Evolutionary conservation across 2,888 invertebrate species (phyloP), one percentile per base, ranked within the genome.

Genomic region (Congeria kusceri): DNA sequence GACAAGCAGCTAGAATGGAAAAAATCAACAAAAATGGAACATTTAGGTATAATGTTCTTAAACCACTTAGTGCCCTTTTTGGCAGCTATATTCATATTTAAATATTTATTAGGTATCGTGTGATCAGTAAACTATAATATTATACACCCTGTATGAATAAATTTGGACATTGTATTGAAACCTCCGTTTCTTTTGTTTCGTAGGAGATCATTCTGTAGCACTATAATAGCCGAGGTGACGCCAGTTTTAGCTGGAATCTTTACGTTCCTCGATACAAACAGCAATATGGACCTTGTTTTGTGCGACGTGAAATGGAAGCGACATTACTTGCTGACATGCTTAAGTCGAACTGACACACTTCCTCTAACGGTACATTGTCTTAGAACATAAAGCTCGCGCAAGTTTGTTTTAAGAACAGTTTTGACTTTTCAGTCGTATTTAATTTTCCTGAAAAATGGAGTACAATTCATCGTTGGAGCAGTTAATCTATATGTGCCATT

Each of bases 171-270:
- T 53, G 5, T 7, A 32, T 4, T 7, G 11, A 32, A 32, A 11
- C 32, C 32, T 7, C 23, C 15, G 3, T 53, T n/a, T 20, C 27
- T 7, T 58, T 23, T 58, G 11, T 7, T 58, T 23, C 23, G 11
- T 75, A 91, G 91, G 57, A 86, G 85, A 11, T 74, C 90, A 7
- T 80, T 86, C 63, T 64, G 77, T 56, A 86, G 88, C 67, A 86
- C 81, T 46, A 65, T 92, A 27, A 89, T 90, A 67, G 72, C 80
- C 25, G 89, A 90, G 76, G 77, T 91, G 20, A 85, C 85, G 13
- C 91, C 90, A 2, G 77, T 91, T 15, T 73, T 92, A 59, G 90
- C 91, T 56, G 89, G 89, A 5, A 83, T 91, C 11, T 78, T 91
- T 23, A 87, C 91, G 20, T 86, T 83, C 65, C 72, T 88, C 23